Conservation (phyloP, 2,797 vertebrate genomes). For the Rhabdomys pumilio region DNA sequence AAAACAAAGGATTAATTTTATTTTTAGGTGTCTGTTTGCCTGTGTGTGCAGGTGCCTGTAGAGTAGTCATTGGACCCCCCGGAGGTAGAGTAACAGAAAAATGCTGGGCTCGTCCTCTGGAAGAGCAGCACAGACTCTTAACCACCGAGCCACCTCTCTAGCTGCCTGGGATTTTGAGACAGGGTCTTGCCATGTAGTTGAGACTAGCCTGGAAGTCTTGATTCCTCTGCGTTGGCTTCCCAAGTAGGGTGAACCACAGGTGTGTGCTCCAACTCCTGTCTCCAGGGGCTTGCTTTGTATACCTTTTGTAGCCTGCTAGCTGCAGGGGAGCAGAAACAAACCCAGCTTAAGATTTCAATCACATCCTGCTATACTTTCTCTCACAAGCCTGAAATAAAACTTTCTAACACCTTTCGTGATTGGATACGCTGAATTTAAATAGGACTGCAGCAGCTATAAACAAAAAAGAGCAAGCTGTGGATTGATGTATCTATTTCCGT, state of each 20-base stretch:
- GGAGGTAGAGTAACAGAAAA: not conserved
- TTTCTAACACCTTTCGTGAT: conserved; percentile 81
- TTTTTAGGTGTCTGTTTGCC: not conserved
- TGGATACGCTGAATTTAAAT: conserved; percentile 77
- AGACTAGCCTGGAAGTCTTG: not conserved
- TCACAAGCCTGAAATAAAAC: conserved; percentile 73
- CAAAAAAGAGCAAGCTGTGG: conserved; percentile 74
- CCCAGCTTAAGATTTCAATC: conserved; percentile 63
- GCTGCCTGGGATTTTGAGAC: not conserved
- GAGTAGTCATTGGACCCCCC: not conserved
- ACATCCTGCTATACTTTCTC: conserved; percentile 63
- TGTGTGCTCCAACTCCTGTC: not conserved
- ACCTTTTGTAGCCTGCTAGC: conserved; percentile 15
- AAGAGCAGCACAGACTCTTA: not conserved
- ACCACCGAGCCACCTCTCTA: not conserved
- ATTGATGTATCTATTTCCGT: conserved; percentile 77
- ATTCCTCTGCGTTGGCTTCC: not conserved
- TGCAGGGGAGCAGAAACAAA: conserved; percentile 65
- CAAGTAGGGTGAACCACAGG: not conserved
- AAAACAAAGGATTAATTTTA: not conserved
- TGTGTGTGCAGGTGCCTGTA: not conserved
- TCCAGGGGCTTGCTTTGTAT: not conserved
- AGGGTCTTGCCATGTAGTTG: not conserved
- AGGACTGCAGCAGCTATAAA: conserved; percentile 63
- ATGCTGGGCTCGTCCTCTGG: not conserved